Percentiles rank a stretch among this genome's conserved stretches.
Conservation (phyloP, 1,140 invertebrate species). For the Habropoda laboriosa region DNA sequence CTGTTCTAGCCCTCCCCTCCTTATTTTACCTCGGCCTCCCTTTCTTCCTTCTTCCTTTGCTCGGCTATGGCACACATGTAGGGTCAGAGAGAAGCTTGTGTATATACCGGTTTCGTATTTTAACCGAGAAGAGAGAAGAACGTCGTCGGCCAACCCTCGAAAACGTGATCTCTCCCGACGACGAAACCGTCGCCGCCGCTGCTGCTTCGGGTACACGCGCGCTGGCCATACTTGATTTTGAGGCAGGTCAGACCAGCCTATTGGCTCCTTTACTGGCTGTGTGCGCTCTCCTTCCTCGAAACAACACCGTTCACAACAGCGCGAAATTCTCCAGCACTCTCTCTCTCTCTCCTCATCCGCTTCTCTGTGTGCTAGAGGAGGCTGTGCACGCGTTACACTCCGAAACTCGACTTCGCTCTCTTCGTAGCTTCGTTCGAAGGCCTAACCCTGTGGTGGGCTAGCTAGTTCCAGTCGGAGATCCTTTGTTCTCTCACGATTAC, state of each 20-base stretch:
- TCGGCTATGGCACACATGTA: not conserved
- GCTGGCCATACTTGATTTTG: slow-evolving; percentile 59
- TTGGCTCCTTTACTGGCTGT: not conserved
- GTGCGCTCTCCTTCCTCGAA: not conserved
- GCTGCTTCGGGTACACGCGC: too few species aligned
- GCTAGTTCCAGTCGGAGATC: not conserved
- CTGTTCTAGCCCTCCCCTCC: slow-evolving; percentile 8
- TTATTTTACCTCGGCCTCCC: slow-evolving; percentile 35
- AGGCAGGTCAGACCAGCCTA: slow-evolving; percentile 65
- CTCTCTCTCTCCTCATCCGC: not conserved
- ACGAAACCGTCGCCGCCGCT: slow-evolving; percentile 39
- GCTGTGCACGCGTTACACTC: not conserved
- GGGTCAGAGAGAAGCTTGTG: slow-evolving; percentile 17
- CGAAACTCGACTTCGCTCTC: not conserved
- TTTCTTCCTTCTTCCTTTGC: slow-evolving; percentile 11
- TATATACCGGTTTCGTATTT: slow-evolving; percentile 52
- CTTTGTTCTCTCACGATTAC: not conserved
- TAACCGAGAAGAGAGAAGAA: slow-evolving; percentile 37
- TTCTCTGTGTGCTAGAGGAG: not conserved
- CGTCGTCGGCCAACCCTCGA: slow-evolving; percentile 16
- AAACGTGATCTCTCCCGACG: slow-evolving; percentile 46
- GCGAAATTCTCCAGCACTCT: not conserved
- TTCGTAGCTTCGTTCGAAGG: not conserved
- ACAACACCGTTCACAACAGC: not conserved
- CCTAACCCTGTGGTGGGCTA: too few species aligned